Evolutionary conservation across 2,888 invertebrate genomes (phyloP).

Genomic region (Cheiracanthium punctorium): DNA sequence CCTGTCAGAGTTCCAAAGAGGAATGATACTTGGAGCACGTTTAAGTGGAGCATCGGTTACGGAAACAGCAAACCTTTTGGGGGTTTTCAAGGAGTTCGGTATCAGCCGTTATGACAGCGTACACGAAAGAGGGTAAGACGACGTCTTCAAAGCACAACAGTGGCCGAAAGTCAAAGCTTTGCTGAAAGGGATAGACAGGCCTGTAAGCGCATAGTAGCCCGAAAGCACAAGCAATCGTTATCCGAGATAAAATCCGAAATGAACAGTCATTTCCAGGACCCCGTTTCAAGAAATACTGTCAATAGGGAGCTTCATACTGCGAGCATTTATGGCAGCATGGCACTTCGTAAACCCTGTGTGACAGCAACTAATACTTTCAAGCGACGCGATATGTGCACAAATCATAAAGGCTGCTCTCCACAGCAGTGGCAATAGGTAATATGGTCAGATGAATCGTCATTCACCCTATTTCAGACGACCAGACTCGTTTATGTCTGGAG

Average conservation of each 20-base stretch:
- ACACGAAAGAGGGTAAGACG: conserved; percentile 18
- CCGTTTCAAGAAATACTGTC: neutral
- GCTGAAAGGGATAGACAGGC: neutral
- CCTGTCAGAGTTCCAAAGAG: conserved; percentile 30
- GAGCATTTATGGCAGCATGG: neutral
- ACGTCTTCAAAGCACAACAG: conserved; percentile 14
- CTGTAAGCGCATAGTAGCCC: conserved; percentile 15
- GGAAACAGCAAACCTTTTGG: conserved; percentile 10
- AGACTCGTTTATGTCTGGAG: conserved; percentile 22
- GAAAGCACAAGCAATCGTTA: conserved; percentile 27
- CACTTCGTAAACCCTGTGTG: neutral
- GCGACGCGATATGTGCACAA: neutral
- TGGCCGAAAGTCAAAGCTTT: conserved; percentile 21
- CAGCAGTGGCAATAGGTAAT: conserved; percentile 5
- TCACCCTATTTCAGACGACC: conserved; percentile 10
- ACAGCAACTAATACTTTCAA: neutral
- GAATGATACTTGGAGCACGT: neutral
- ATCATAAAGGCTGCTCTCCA: neutral
- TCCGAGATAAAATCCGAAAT: conserved; percentile 30
- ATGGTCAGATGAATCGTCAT: conserved; percentile 13
- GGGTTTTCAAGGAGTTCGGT: neutral
- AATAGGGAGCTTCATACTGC: neutral
- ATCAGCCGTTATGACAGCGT: conserved; percentile 17
- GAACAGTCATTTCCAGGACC: conserved; percentile 32
- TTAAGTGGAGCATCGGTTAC: neutral